Percentiles rank a stretch among this genome's conserved stretches.
Evolutionary conservation across 2,113 vertebrate species (phyloP).

Genomic region (Muscicapa adusta): DNA sequence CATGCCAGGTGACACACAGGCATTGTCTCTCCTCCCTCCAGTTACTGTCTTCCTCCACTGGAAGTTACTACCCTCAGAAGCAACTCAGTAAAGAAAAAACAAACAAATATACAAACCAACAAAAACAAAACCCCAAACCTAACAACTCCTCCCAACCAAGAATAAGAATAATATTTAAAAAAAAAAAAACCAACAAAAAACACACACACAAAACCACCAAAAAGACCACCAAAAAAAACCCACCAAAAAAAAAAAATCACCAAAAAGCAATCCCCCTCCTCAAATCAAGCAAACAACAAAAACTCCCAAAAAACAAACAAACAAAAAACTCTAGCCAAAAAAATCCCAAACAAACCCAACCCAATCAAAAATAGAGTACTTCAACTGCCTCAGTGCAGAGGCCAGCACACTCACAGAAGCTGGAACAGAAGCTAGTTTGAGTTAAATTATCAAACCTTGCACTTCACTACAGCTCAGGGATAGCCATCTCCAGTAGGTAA

Average conservation of each 20-base stretch:
- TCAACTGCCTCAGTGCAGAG: neutral
- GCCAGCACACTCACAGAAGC: neutral
- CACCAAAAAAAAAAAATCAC: neutral
- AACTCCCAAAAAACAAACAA: no score
- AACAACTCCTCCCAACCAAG: neutral
- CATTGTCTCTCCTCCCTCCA: neutral
- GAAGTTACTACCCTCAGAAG: neutral
- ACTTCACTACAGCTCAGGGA: neutral
- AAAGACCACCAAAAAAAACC: neutral
- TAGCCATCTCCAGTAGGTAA: neutral
- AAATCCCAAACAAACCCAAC: neutral
- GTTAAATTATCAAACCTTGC: neutral
- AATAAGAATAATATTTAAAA: neutral
- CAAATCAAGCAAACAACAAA: neutral
- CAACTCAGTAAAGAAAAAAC: neutral
- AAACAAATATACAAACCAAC: neutral
- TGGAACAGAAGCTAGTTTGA: neutral
- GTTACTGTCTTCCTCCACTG: neutral
- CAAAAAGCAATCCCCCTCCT: neutral
- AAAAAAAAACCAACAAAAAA: neutral
- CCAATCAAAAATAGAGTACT: rapidly evolving
- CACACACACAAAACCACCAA: neutral
- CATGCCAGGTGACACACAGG: neutral
- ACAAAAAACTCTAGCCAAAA: neutral
- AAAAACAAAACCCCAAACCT: neutral